phyloP scores from a whole-genome alignment of 1,140 invertebrate species.

The Sitophilus oryzae region DNA sequence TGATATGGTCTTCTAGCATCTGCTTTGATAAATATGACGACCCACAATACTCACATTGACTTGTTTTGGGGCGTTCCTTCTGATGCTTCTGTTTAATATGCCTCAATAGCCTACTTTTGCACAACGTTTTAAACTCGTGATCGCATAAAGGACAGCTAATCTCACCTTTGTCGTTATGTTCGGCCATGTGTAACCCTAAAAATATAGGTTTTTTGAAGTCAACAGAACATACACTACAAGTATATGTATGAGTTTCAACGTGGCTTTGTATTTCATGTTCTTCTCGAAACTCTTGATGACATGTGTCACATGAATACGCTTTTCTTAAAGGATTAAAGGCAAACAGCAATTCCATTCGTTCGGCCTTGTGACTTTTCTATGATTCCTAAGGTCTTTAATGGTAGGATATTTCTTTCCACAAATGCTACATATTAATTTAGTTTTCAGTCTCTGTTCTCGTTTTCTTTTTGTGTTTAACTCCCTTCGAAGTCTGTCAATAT shows the following conservation, averaged over 20 bases:
- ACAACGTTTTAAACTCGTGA: conserved; percentile 19
- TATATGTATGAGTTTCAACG: conserved; percentile 16
- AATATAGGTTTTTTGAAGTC: conserved; percentile 23
- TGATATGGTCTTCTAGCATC: conserved; percentile 19
- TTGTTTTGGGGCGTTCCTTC: conserved; percentile 28
- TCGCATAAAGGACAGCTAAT: conserved; percentile 28
- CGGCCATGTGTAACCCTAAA: conserved; percentile 25
- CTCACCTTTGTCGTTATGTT: conserved; percentile 16
- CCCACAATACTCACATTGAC: conserved; percentile 32
- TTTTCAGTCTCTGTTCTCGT: neutral
- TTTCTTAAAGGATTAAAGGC: conserved; percentile 11
- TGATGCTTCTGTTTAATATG: conserved; percentile 32
- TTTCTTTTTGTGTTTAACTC: conserved; percentile 4
- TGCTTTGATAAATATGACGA: conserved; percentile 16
- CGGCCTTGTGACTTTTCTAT: conserved; percentile 18
- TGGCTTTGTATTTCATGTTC: conserved; percentile 36
- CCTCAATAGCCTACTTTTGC: conserved; percentile 19
- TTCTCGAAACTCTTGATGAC: conserved; percentile 16
- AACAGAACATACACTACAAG: conserved; percentile 20
- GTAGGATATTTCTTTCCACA: conserved; percentile 3
- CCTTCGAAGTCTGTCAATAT: neutral
- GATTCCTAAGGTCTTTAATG: conserved; percentile 11
- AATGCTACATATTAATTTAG: conserved; percentile 10
- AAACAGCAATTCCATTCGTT: conserved; percentile 5
- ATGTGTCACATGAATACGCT: conserved; percentile 23